These are phyloP conservation scores for Alouatta palliata DNA, from an alignment of 2,113 vertebrate species.

Conservation along the genomic window DNA sequence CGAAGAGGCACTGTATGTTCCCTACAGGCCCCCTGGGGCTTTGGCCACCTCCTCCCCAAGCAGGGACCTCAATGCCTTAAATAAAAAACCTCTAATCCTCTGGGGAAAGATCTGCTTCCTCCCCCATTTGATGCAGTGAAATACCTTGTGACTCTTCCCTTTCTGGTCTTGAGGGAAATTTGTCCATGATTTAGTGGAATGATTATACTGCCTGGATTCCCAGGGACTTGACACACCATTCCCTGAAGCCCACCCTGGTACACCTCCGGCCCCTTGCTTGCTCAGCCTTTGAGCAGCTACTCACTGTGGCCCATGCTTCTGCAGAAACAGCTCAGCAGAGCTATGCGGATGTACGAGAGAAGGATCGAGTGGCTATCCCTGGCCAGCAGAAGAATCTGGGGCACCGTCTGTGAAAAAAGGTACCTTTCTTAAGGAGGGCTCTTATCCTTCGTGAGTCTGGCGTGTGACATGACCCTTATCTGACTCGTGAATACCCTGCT, in stretches of 20 bases:
- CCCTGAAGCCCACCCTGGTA: not conserved
- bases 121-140: not conserved
- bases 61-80: not conserved
- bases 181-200: not conserved
- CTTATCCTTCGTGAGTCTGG: not conserved
- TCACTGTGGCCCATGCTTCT: not conserved
- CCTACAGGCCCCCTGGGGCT: not conserved
- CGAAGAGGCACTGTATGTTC: not conserved
- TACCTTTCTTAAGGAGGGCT: conserved; percentile 30
- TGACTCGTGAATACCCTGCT: not conserved
- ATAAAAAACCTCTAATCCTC: not conserved
- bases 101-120: not conserved
- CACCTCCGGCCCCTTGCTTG: not conserved
- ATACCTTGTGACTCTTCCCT: not conserved
- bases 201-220: not conserved
- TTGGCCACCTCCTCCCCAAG: not conserved
- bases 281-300: not conserved
- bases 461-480: not conserved
- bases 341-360: conserved; percentile 80
- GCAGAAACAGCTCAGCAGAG: conserved; percentile 84
- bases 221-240: not conserved
- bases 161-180: not conserved
- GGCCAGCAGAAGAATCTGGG: conserved; percentile 89
- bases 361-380: conserved; percentile 85
- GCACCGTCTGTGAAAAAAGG: conserved; percentile 89